phyloP scores from a whole-genome alignment of 2,797 vertebrate species.

The Hippoglossus hippoglossus region DNA sequence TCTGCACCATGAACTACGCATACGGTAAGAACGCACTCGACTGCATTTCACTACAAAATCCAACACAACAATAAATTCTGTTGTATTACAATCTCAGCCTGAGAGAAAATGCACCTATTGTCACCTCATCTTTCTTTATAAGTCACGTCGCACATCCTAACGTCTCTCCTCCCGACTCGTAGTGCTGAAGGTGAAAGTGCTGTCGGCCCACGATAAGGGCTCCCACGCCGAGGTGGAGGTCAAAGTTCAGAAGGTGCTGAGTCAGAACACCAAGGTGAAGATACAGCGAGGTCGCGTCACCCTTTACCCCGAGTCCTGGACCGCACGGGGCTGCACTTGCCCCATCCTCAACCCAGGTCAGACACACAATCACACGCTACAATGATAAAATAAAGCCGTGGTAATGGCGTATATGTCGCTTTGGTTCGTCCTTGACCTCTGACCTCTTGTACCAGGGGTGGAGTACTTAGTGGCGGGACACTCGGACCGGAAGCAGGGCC shows the following conservation, averaged over 20 bases:
- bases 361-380: constrained; percentile 19
- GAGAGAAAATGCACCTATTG: too few relatives aligned
- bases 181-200: constrained; percentile 95
- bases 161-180: constrained; percentile 11
- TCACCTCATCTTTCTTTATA: too few relatives aligned
- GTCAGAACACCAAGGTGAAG: constrained; percentile 90
- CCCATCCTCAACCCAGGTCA: constrained; percentile 96
- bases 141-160: too few relatives aligned
- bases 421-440: neutral
- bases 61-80: too few relatives aligned
- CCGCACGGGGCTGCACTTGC: constrained; percentile 94
- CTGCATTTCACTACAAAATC: neutral
- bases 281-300: constrained; percentile 87
- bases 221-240: constrained; percentile 97
- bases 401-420: too few relatives aligned
- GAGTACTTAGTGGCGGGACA: constrained; percentile 97
- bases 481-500: constrained; percentile 88
- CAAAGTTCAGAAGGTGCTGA: constrained; percentile 96
- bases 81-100: too few relatives aligned
- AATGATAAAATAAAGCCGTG: neutral
- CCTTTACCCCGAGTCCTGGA: constrained; percentile 98
- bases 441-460: constrained; percentile 82
- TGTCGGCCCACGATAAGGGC: constrained; percentile 97
- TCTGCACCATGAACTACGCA: constrained; percentile 95
- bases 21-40: constrained; percentile 87